Conservation (phyloP, 2,797 vertebrate genomes). For the Falco biarmicus region DNA sequence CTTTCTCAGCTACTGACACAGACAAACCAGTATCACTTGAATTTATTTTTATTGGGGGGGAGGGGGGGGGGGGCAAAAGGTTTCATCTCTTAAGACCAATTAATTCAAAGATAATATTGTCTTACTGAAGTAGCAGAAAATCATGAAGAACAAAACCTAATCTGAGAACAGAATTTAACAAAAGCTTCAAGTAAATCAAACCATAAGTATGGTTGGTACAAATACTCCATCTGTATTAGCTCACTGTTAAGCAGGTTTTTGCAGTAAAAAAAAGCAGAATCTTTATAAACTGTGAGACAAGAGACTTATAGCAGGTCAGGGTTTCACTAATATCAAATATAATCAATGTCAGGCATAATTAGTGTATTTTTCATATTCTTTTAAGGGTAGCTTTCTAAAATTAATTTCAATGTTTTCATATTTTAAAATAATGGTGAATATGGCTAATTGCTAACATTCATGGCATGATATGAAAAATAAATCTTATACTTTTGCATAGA, state of each 20-base stretch:
- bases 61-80: background rate
- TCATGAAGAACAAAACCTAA: background rate
- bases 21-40: background rate
- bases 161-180: background rate
- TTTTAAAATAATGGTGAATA: background rate
- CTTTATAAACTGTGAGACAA: background rate
- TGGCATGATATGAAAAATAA: background rate
- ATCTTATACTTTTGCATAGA: background rate
- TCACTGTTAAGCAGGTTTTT: background rate
- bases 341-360: background rate
- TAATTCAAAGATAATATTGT: background rate
- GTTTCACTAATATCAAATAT: background rate
- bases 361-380: background rate
- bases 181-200: background rate
- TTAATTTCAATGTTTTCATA: background rate
- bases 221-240: background rate
- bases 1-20: background rate
- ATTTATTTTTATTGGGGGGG: background rate
- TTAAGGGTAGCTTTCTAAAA: background rate
- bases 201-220: background rate
- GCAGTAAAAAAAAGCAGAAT: background rate
- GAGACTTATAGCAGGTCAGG: background rate
- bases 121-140: background rate
- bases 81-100: background rate
- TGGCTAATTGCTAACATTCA: background rate